A percentile compares a stretch with the other conserved stretches of the same genome.
Conservation (phyloP, 1,140 invertebrate genomes). For the Trichonephila inaurata region DNA sequence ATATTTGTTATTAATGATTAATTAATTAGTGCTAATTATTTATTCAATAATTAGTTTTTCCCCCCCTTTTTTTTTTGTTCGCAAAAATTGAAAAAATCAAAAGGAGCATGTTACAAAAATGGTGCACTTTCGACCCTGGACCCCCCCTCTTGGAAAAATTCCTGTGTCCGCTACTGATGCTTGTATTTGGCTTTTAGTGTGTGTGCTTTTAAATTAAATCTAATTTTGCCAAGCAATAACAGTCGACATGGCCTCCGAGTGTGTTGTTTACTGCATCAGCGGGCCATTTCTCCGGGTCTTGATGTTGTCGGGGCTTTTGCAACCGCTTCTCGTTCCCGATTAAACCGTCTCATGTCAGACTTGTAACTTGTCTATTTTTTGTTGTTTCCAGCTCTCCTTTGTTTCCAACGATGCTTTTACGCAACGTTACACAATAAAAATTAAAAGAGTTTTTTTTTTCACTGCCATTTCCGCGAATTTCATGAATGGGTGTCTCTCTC, state of each 20-base stretch:
- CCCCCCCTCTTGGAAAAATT: too few species aligned
- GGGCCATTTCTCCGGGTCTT: neutral
- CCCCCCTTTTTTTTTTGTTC: too few species aligned
- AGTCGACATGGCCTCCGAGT: neutral
- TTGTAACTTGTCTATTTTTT: neutral
- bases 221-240: too few species aligned
- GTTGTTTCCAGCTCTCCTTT: constrained; percentile 1
- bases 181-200: too few species aligned
- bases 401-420: constrained; percentile 31
- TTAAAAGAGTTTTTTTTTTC: constrained; percentile 31
- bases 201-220: too few species aligned
- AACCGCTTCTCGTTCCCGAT: neutral
- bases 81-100: too few species aligned
- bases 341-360: constrained; percentile 18
- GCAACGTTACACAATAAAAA: constrained; percentile 62
- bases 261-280: neutral
- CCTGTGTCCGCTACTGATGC: too few species aligned
- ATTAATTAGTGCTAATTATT: too few species aligned
- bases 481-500: constrained; percentile 29
- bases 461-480: constrained; percentile 39
- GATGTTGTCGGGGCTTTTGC: neutral
- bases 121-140: too few species aligned
- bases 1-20: too few species aligned
- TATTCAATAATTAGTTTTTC: too few species aligned
- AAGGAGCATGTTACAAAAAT: too few species aligned